Evolutionary conservation across 2,113 vertebrate species (phyloP).

Genomic region (Apodemus speciosus): DNA sequence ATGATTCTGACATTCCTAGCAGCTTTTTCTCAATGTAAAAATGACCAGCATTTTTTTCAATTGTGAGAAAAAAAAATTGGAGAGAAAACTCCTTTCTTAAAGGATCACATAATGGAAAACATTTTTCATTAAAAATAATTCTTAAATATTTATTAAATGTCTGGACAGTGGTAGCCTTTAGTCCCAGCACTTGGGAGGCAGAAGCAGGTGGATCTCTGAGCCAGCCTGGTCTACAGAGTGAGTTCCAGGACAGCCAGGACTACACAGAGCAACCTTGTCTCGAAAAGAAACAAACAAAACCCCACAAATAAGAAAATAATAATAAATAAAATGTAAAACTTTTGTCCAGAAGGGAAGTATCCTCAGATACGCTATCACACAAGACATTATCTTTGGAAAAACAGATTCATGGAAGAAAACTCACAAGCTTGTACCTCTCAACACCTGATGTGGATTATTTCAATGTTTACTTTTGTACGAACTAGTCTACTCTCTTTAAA

Average conservation of each 20-base stretch:
- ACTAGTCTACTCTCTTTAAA: neutral
- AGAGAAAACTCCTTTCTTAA: neutral
- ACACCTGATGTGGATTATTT: neutral
- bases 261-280: neutral
- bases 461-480: neutral
- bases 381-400: neutral
- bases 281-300: neutral
- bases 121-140: conserved; percentile 13
- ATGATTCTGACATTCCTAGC: neutral
- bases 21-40: conserved; percentile 23
- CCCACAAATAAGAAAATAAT: neutral
- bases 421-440: neutral
- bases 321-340: neutral
- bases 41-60: neutral
- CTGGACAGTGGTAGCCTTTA: neutral
- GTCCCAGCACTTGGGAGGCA: neutral
- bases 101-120: conserved; percentile 29
- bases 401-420: neutral
- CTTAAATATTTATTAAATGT: conserved; percentile 1
- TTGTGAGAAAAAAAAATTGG: conserved; percentile 25
- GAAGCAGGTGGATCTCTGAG: neutral
- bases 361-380: neutral
- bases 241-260: neutral
- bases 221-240: neutral
- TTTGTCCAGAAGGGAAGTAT: neutral